Base-by-base conservation (phyloP, 2,888 invertebrate genomes). In the Himalopsyche japonica region DNA sequence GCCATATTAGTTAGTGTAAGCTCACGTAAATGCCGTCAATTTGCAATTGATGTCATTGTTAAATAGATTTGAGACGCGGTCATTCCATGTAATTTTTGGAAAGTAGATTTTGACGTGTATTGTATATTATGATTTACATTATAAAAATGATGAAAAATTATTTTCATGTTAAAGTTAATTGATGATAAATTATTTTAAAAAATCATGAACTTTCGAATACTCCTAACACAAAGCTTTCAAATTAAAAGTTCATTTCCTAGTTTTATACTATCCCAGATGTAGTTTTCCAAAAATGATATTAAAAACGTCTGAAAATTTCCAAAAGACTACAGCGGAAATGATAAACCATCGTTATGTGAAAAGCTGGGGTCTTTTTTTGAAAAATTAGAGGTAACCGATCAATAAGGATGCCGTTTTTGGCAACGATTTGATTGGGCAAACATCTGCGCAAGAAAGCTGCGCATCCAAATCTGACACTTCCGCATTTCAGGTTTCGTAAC, bases 321-420 rank as follows among this genome's bases (percentile, higher is more conserved):
- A 20, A 34, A 18, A 57, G 37, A 15, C 43, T 0, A 10, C 43
- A 48, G 24, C 20, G 43, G 30, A 57, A 48, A 78, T 80, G 76
- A 83, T 85, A 88, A 88, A 86, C 88, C 20, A 57, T 57, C 57
- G 8, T 57, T 24, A 57, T 4, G 57, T 57, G 57, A 57, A 57
- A 57, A 57, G 57, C 57, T 57, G 6, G 57, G 24, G 57, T n/a
- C 24, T 57, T 57, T 57, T 57, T 57, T 57, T 49, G 49, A 49
- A 49, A 57, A 57, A 3, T 57, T 57, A 57, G 57, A 57, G 57
- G 57, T 57, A 24, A 1, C 57, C 57, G 57, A 57, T 57, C 57
- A 57, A 57, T 57, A 57, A 57, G 57, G 57, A 57, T 57, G 57
- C 57, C 57, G 57, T 57, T 57, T 57, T 57, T 57, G 57, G 57